These are phyloP conservation scores for Lucilia cuprina DNA, from an alignment of 1,140 invertebrate species.

Conservation along the genomic window DNA sequence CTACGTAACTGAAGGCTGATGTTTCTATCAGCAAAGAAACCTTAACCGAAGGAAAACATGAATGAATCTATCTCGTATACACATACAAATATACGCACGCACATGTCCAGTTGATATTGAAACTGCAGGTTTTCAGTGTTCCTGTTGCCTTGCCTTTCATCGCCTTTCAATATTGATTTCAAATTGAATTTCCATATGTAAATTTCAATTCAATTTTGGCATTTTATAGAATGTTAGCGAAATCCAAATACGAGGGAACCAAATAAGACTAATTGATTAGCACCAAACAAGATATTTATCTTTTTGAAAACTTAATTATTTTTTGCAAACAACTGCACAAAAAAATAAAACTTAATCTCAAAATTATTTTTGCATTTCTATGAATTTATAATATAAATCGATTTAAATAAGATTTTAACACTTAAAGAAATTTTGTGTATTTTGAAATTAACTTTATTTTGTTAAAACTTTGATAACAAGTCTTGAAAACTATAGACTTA, in stretches of 20 bases:
- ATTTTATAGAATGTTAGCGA: background rate
- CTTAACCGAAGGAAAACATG: background rate
- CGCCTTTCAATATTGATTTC: slow-evolving; percentile 29
- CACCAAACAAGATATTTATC: slow-evolving; percentile 32
- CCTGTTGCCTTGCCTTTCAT: background rate
- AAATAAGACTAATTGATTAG: slow-evolving; percentile 34
- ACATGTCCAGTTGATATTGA: background rate
- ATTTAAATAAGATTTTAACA: background rate
- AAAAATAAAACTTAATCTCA: background rate
- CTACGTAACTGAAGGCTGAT: background rate
- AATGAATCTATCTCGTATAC: background rate
- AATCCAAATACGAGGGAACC: background rate
- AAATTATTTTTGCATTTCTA: background rate
- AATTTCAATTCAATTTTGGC: slow-evolving; percentile 9
- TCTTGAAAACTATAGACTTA: too few relatives aligned
- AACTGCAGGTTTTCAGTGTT: background rate
- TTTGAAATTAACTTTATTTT: too few relatives aligned
- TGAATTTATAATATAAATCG: background rate
- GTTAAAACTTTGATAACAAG: too few relatives aligned
- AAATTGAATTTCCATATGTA: slow-evolving; percentile 25
- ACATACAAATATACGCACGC: background rate
- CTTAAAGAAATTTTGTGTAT: background rate
- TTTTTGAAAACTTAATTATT: slow-evolving; percentile 35
- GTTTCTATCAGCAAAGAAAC: background rate
- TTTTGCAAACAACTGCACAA: background rate